A percentile compares a stretch with the other conserved stretches of the same genome.
Conservation (phyloP, 2,888 invertebrate genomes). For the Mayetiola destructor region DNA sequence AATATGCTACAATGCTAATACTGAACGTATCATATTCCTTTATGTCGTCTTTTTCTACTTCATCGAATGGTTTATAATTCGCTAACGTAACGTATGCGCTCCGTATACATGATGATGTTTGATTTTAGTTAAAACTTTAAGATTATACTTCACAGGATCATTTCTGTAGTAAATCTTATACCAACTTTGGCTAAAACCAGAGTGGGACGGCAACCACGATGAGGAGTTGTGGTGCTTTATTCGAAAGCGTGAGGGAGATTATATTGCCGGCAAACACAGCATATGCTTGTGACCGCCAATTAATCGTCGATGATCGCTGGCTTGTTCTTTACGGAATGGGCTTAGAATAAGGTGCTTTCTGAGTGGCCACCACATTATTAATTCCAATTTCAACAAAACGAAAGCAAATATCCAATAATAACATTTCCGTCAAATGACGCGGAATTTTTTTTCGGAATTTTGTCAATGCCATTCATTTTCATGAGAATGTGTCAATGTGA, state of each 20-base stretch:
- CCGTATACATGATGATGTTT: neutral
- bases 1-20: neutral
- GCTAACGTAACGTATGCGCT: neutral
- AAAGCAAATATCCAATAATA: no score
- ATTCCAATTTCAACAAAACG: no score
- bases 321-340: constrained; percentile 17
- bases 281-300: neutral
- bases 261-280: constrained; percentile 15
- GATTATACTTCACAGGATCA: constrained; percentile 48
- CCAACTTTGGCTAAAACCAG: constrained; percentile 38
- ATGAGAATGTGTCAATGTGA: no score
- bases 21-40: neutral
- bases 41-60: neutral
- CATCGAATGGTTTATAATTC: neutral
- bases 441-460: no score
- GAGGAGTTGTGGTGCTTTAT: constrained; percentile 41
- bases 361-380: constrained; percentile 27
- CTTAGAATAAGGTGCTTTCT: constrained; percentile 25
- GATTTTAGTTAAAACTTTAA: constrained; percentile 20
- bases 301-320: constrained; percentile 30
- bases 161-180: constrained; percentile 51
- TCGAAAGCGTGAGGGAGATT: constrained; percentile 38
- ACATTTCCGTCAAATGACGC: no score
- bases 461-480: no score
- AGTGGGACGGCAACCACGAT: constrained; percentile 42